Percentiles rank a stretch among this genome's conserved stretches.
Conservation (phyloP, 2,113 vertebrate species). For the Pandion haliaetus region DNA sequence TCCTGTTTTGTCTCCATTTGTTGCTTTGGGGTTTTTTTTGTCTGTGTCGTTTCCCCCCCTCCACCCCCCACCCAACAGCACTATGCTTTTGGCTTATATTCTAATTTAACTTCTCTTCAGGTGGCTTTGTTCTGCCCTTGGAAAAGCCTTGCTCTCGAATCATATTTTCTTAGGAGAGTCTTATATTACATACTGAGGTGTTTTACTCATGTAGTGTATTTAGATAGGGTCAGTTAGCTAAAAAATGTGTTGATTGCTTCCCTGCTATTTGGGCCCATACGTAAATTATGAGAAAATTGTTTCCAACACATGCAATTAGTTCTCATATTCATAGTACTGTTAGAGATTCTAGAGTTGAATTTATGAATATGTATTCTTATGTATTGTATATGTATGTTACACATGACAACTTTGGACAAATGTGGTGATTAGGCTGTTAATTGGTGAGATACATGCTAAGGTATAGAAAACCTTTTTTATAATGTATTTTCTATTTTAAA, state of each 20-base stretch:
- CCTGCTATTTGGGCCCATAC: background rate
- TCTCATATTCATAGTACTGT: background rate
- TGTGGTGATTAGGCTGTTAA: background rate
- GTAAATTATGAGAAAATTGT: background rate
- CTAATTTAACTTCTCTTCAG: background rate
- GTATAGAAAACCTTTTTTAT: background rate
- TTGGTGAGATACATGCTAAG: background rate
- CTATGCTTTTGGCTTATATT: background rate
- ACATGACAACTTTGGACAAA: background rate
- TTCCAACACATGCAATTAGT: background rate
- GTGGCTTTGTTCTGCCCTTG: background rate
- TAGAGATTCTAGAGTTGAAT: background rate
- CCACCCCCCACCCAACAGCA: too few species aligned
- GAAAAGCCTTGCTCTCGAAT: background rate
- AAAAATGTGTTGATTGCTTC: background rate
- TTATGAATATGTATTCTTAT: background rate
- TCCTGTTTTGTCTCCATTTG: rapidly evolving
- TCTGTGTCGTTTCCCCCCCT: too few species aligned
- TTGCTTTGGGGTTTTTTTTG: too few species aligned
- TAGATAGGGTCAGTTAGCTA: background rate
- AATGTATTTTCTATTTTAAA: background rate
- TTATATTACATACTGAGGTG: rapidly evolving
- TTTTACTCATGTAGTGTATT: background rate
- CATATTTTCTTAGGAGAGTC: background rate
- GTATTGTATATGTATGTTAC: background rate